These are phyloP conservation scores for Galerucella calmariensis DNA, from an alignment of 2,888 invertebrate genomes.

Conservation along the genomic window DNA sequence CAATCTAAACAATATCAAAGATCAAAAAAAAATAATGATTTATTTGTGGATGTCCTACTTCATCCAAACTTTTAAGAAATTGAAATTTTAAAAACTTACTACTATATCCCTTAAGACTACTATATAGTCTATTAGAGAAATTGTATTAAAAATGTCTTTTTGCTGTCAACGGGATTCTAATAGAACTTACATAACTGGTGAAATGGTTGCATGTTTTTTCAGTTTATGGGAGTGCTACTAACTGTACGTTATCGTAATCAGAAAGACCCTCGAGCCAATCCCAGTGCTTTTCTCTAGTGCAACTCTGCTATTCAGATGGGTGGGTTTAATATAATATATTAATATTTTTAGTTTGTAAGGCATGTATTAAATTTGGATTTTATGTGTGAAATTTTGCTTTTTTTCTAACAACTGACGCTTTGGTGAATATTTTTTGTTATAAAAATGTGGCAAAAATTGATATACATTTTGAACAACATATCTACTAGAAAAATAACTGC, in stretches of 20 bases:
- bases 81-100: too few relatives aligned
- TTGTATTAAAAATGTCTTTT: not conserved
- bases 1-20: too few relatives aligned
- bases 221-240: constrained; percentile 98
- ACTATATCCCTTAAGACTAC: too few relatives aligned
- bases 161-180: not conserved
- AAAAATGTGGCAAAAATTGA: too few relatives aligned
- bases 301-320: constrained; percentile 53
- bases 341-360: constrained; percentile 23
- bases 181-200: constrained; percentile 12
- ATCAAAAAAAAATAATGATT: too few relatives aligned
- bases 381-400: not conserved
- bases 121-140: not conserved
- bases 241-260: constrained; percentile 97
- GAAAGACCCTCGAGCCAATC: constrained; percentile 97
- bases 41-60: too few relatives aligned
- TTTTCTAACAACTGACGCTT: not conserved
- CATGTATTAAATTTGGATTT: not conserved
- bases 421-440: not conserved
- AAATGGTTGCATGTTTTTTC: constrained; percentile 64
- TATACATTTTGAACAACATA: too few relatives aligned
- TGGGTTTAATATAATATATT: constrained; percentile 23
- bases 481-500: too few relatives aligned
- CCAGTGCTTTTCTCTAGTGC: constrained; percentile 95
- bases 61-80: too few relatives aligned